Conservation (phyloP, 23 tunicate genomes). For the Halocynthia roretzi region DNA sequence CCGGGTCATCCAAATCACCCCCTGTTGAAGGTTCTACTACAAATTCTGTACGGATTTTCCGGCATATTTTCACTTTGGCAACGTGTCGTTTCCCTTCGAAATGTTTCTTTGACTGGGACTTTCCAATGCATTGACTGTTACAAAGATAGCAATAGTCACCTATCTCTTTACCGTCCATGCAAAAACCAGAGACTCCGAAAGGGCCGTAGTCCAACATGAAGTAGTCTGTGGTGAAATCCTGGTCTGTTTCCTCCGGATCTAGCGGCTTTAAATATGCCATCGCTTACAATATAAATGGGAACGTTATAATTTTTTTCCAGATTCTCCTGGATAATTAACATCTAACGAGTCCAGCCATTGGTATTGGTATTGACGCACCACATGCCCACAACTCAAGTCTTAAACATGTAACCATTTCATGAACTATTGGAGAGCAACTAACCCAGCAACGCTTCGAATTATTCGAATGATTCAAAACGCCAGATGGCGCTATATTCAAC, state of each 20-base stretch:
- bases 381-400: too few species aligned
- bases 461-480: too few species aligned
- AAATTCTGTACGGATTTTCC: conserved; percentile 15
- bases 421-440: too few species aligned
- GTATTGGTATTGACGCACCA: too few species aligned
- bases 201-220: conserved; percentile 66
- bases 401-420: too few species aligned
- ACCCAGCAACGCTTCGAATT: too few species aligned
- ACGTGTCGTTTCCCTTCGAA: conserved; percentile 44
- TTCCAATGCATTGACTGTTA: background rate
- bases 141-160: conserved; percentile 30
- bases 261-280: conserved; percentile 19
- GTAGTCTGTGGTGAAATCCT: conserved; percentile 55
- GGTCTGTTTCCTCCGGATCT: conserved; percentile 27
- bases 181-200: conserved; percentile 75
- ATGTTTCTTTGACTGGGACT: conserved; percentile 9
- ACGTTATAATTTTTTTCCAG: too few species aligned
- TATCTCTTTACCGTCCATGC: conserved; percentile 71
- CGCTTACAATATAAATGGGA: too few species aligned
- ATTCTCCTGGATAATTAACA: too few species aligned
- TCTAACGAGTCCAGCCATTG: too few species aligned
- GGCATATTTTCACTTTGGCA: conserved; percentile 22
- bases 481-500: too few species aligned
- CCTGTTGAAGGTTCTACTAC: conserved; percentile 76
- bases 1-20: conserved; percentile 50